Conservation (phyloP, 2,113 vertebrate genomes). For the Hucho hucho region DNA sequence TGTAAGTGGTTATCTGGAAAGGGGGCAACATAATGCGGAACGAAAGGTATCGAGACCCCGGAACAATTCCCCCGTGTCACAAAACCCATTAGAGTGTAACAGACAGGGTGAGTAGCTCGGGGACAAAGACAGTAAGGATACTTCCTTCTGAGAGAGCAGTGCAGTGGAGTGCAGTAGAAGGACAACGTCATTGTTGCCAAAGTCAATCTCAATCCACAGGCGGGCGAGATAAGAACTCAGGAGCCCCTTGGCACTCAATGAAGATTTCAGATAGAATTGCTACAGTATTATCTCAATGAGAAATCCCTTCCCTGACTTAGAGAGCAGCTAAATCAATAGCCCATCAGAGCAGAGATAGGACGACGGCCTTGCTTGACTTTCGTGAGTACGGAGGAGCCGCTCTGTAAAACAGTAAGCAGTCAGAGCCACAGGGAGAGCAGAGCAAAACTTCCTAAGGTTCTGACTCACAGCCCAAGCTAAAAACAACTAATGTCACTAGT, state of each 20-base stretch:
- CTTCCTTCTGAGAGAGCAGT: slow-evolving; percentile 8
- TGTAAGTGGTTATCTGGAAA: neutral
- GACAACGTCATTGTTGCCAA: slow-evolving; percentile 24
- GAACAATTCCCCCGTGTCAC: neutral
- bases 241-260: slow-evolving; percentile 30
- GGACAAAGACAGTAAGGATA: slow-evolving; percentile 13
- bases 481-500: too few relatives aligned
- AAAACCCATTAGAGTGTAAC: neutral
- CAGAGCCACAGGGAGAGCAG: neutral
- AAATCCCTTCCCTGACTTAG: slow-evolving; percentile 37
- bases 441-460: neutral
- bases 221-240: slow-evolving; percentile 39
- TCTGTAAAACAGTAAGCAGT: neutral
- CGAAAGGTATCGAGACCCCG: neutral
- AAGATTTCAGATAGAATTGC: slow-evolving; percentile 47
- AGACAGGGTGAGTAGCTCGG: slow-evolving; percentile 9
- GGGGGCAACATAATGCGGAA: neutral
- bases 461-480: too few relatives aligned
- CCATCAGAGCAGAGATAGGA: slow-evolving; percentile 26
- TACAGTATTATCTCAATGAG: slow-evolving; percentile 45
- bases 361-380: slow-evolving; percentile 12
- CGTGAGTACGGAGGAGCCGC: neutral
- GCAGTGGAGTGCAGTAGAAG: slow-evolving; percentile 14
- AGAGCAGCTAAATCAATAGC: slow-evolving; percentile 43
- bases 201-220: slow-evolving; percentile 31